Conservation (phyloP, 2,888 invertebrate species). For the Aspidapion aeneum region DNA sequence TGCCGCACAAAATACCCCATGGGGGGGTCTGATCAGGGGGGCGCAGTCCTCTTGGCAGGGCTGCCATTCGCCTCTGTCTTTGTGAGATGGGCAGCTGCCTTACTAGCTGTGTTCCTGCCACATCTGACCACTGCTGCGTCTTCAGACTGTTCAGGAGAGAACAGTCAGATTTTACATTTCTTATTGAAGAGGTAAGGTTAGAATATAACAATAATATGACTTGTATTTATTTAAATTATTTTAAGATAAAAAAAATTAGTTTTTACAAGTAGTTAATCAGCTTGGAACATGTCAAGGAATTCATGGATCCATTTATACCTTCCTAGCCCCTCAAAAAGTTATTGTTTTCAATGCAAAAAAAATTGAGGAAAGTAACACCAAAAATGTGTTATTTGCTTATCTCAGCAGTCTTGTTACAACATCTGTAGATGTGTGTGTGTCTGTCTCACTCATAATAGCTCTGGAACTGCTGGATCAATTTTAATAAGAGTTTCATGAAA, state of each 20-base stretch:
- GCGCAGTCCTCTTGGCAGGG: conserved; percentile 43
- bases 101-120: conserved; percentile 48
- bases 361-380: no score
- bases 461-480: no score
- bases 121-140: conserved; percentile 31
- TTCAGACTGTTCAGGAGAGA: conserved; percentile 33
- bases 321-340: neutral
- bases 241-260: no score
- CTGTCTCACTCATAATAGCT: no score
- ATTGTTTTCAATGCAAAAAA: neutral
- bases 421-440: no score
- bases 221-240: conserved; percentile 5
- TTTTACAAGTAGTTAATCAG: no score
- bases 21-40: conserved; percentile 37
- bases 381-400: no score
- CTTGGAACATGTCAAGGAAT: no score
- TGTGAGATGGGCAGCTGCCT: conserved; percentile 51
- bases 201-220: neutral
- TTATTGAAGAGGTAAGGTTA: conserved; percentile 38
- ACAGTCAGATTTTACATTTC: conserved; percentile 35
- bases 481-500: no score
- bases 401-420: no score
- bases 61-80: conserved; percentile 32
- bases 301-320: no score
- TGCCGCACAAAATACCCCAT: conserved; percentile 31